Percentiles rank a stretch among this genome's conserved stretches.
These are phyloP conservation scores for Dipus sagitta DNA, from an alignment of 2,797 vertebrate species.

Conservation along the genomic window DNA sequence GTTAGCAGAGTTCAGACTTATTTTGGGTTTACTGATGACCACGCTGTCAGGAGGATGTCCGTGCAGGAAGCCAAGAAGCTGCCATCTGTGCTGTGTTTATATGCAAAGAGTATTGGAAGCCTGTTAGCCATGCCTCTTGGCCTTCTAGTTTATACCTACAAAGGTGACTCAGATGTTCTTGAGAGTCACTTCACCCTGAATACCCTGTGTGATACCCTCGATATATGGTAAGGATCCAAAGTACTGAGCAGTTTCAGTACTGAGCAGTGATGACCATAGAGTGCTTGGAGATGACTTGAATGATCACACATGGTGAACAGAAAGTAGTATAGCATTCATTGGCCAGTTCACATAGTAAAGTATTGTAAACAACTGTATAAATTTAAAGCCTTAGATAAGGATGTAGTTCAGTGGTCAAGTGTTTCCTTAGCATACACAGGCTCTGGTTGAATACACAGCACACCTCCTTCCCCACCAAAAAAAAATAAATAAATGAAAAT, in stretches of 20 bases:
- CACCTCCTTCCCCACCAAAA: background rate
- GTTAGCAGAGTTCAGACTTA: slow-evolving; percentile 80
- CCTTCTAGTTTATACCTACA: slow-evolving; percentile 64
- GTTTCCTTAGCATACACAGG: background rate
- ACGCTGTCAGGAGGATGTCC: slow-evolving; percentile 78
- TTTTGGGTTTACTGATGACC: slow-evolving; percentile 78
- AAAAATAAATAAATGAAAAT: no score
- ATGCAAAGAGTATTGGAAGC: slow-evolving; percentile 72
- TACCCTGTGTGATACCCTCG: background rate
- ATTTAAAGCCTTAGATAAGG: slow-evolving; percentile 4
- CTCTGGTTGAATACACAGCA: background rate
- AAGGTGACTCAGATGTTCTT: slow-evolving; percentile 73
- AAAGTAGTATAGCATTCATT: background rate
- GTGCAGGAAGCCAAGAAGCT: slow-evolving; percentile 77
- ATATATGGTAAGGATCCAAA: background rate
- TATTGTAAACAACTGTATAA: slow-evolving; percentile 38
- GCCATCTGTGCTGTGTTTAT: slow-evolving; percentile 78
- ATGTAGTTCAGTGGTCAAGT: background rate
- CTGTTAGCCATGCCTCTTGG: slow-evolving; percentile 60
- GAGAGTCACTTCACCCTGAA: slow-evolving; percentile 57
- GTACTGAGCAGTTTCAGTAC: background rate
- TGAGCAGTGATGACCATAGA: background rate
- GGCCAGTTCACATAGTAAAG: background rate
- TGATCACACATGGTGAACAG: background rate
- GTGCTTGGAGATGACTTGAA: background rate